Base-by-base conservation (phyloP, 2,888 invertebrate species). In the Cetonia aurata region DNA sequence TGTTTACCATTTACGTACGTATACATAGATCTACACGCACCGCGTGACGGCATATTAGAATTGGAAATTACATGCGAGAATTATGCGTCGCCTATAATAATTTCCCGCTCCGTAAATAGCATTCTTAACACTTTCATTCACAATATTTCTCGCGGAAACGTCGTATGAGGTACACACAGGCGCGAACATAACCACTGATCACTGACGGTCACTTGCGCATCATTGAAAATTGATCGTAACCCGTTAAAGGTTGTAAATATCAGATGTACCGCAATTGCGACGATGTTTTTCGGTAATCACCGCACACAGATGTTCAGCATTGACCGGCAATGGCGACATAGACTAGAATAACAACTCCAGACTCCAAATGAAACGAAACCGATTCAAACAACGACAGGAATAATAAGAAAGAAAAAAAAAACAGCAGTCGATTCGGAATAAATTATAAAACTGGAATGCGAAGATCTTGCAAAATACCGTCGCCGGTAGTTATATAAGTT, bases 371-470 rank as follows among this genome's bases (percentile, higher is more conserved):
- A 65, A 65, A 65, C 62, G 50, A 50, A 65, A 37, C 41, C 62
- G 50, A 65, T 37, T 12, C 48, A 65, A 65, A 65, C 62, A 50
- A 17, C 62, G 62, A 65, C 48, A 48, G 19, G 62, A 65, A 65
- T 19, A 41, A 37, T 37, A 37, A 37, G 37, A 37, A 6, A 65
- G 50, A 65, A 60, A 65, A 65, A 25, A 37, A 65, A 52, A 65
- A 15, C 37, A 50, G 31, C 37, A 33, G 37, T 50, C 50, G 62
- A 65, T 37, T 65, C 62, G 62, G 69, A 55, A 70, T 70, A 70
- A 70, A 70, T 70, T 70, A 70, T 62, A 62, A 65, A 70, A 70
- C 69, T 70, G 69, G 69, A 70, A 70, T 70, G 62, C 55, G 62
- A 62, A 55, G 65, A 70, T 65, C 62, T 65, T 65, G 62, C 62